Base-by-base conservation (phyloP, 1,140 invertebrate genomes). In the Macrocentrus cingulum region DNA sequence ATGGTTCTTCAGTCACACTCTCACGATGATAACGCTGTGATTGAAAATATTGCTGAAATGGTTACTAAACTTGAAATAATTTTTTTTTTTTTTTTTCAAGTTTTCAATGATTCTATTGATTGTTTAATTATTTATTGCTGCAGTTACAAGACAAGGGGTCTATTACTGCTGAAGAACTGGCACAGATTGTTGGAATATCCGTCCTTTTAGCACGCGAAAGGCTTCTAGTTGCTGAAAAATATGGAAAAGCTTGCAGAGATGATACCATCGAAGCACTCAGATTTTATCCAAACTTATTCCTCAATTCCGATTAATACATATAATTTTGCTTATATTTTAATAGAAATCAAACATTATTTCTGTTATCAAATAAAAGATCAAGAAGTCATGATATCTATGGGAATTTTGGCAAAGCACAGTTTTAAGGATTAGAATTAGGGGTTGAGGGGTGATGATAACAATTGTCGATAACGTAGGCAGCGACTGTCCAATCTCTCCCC, bases 201-300 rank as follows among this genome's bases (percentile, higher is more conserved):
- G 84, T 97, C n/a, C 80, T 95, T 22, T 77, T 98, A 39, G 92
- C 95, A 2, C 91, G 89, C 66, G 94, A 97, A 81, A 85, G 90
- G 42, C 81, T 98, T 8, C 76, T 93, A 49, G 85, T 90, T 9
- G 86, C 91, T 3, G 95, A 98, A 80, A 88, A 88, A 64, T 79
- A 84, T 66, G 95, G 94, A 0, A 83, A 87, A 65, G 85, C 90
- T n/a, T 97, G 95, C 71, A 82, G 95, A 60, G 96, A 98, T 79
- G 95, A 98, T 75, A 91, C 91, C 0, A 89, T 96, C 53, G 93
- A 98, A 83, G 94, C 94, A 34, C 78, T 98, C 20, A 82, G 89
- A 65, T 98, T 98, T 81, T 98, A 93, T 83, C 89, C 91, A 1
- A 98, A 98, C 84, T 76, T 86, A 34, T 91, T 97, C 80, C 73